Base-by-base conservation (phyloP, 1,140 invertebrate genomes). In the Eciton burchellii region DNA sequence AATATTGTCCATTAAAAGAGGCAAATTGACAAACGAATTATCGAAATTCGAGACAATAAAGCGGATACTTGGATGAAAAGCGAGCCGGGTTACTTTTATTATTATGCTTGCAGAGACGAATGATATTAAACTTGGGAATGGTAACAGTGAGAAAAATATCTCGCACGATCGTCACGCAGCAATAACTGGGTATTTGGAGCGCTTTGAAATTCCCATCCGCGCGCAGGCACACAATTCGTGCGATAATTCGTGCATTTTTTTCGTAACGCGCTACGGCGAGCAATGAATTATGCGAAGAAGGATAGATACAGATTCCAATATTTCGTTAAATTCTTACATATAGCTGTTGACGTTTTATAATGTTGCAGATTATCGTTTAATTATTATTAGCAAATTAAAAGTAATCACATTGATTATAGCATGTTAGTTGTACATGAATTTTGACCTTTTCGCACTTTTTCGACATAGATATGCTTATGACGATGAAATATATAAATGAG, bases 151-250 rank as follows among this genome's bases (percentile, higher is more conserved):
- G 29, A 35, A 79, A 79, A 79, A 79, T 79, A 79, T 79, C 74
- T 79, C 63, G 49, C 74, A 43, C 74, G 35, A 79, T 79, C 74
- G 85, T 88, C 82, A 87, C 76, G 86, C 74, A 87, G 83, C 82
- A 66, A 72, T 84, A 88, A 88, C 63, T 87, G 72, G 86, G 85
- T 87, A 88, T 88, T 88, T 87, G 74, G 85, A 81, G 59, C 86
- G 59, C 56, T 59, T 62, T 84, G 71, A 52, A 74, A 72, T 84
- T 84, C 70, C 49, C 47, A 71, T 81, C 45, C 43, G 24, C 77
- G 57, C 56, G 60, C 70, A 73, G 45, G 59, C 56, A 60, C 70
- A 73, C 70, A 59, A 83, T 76, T 76, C 71, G 73, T 60, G 43
- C 26, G 56, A 81, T 81, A 26, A 29, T 45, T 62, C 45, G 45